Evolutionary conservation across 1,140 invertebrate species (phyloP).

Genomic region (Hylyphantes graminicola): DNA sequence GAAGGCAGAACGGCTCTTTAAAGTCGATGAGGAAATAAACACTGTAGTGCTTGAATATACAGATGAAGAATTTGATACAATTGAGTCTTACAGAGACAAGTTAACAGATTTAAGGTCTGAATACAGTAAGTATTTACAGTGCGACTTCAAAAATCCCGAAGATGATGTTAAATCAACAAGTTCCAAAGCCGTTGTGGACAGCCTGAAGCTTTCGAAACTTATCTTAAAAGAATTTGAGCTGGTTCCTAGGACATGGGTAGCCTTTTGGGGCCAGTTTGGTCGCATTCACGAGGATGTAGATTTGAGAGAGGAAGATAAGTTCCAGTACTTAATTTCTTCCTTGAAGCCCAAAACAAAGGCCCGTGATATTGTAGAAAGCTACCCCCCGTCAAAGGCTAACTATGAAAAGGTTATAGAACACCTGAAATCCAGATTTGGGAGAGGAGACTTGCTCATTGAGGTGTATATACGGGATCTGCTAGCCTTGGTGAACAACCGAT

Average conservation of each 20-base stretch:
- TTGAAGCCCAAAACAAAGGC: too few relatives aligned
- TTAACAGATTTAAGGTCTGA: too few relatives aligned
- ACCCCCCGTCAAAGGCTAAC: too few relatives aligned
- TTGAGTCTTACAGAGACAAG: too few relatives aligned
- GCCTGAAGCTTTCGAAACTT: slow-evolving; percentile 7
- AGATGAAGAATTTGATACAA: too few relatives aligned
- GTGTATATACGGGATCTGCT: neutral
- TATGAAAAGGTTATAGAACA: neutral
- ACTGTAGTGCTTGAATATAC: too few relatives aligned
- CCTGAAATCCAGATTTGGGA: neutral
- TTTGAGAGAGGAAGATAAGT: too few relatives aligned
- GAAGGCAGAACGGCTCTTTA: neutral
- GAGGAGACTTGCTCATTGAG: slow-evolving; percentile 2
- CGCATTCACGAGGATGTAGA: neutral
- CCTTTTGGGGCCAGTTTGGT: slow-evolving; percentile 9
- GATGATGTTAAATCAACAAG: too few relatives aligned
- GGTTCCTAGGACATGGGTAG: neutral
- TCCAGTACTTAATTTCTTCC: too few relatives aligned
- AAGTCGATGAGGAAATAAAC: neutral
- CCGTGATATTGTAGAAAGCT: too few relatives aligned
- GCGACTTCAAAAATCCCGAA: too few relatives aligned
- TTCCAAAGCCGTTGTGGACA: neutral
- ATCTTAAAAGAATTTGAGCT: neutral
- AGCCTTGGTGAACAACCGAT: neutral
- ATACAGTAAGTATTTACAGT: too few relatives aligned